A percentile compares a stretch with the other conserved stretches of the same genome.
Conservation (phyloP, 2,888 invertebrate genomes). For the Ormia ochracea region DNA sequence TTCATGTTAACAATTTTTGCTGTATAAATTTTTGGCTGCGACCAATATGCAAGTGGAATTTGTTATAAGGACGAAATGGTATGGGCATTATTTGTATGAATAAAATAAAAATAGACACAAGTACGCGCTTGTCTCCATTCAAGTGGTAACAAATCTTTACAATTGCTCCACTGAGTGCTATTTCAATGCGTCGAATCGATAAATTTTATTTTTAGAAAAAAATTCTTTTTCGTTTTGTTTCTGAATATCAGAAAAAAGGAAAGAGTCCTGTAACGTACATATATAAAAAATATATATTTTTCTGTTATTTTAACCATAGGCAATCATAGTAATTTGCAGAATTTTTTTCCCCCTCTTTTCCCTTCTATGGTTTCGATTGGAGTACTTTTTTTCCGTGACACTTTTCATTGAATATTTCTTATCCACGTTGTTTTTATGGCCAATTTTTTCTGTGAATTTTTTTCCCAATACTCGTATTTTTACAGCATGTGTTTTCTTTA, state of each 20-base stretch:
- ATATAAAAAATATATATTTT: constrained; percentile 14
- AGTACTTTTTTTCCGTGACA: constrained; percentile 21
- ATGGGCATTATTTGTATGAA: constrained; percentile 11
- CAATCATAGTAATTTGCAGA: constrained; percentile 60
- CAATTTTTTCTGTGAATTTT: constrained; percentile 1
- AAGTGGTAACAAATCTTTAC: constrained; percentile 68
- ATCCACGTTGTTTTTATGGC: constrained; percentile 11
- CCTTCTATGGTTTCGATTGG: constrained; percentile 19
- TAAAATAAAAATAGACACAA: constrained; percentile 36
- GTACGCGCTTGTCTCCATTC: constrained; percentile 60
- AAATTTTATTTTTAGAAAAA: constrained; percentile 68
- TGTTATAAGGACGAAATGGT: constrained; percentile 9
- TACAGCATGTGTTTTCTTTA: constrained; percentile 42
- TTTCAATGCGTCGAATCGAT: constrained; percentile 75
- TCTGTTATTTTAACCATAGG: constrained; percentile 56
- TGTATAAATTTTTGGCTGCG: constrained; percentile 11
- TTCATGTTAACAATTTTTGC: not conserved
- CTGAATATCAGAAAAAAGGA: constrained; percentile 3
- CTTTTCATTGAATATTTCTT: constrained; percentile 30
- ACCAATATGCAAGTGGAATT: constrained; percentile 7
- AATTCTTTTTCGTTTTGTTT: constrained; percentile 7
- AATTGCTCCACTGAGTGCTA: constrained; percentile 74
- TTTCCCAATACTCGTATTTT: constrained; percentile 13
- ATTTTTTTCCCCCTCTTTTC: constrained; percentile 3
- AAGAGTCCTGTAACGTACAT: constrained; percentile 1